Base-by-base conservation (phyloP, 1,140 invertebrate species). In the Calephelis nemesis region DNA sequence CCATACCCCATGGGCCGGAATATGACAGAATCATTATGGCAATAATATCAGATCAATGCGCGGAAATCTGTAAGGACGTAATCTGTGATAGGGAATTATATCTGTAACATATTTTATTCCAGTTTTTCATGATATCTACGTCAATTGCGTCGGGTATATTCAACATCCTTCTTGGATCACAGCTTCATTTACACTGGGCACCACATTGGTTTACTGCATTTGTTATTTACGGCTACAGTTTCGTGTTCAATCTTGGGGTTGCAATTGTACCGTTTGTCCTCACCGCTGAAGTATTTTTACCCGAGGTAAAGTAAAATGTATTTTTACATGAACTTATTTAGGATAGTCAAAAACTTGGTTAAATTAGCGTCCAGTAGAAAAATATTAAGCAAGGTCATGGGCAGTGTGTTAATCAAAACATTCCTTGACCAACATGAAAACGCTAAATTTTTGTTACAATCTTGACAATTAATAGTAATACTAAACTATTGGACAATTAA, bases 281-380 rank as follows among this genome's bases (percentile, higher is more conserved):
- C 8, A 80, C 81, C 3, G 83, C 84, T 69, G 88, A 90, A 68
- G 79, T 88, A 2, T 90, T 90, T 47, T 63, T 90, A 19, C 88
- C 88, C 12, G 86, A 90, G 81, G 88, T 90, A 63, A 74, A 42
- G 15, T 48, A 10, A 42, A 45, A 1, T 12, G 4, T 1, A 42
- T 47, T 65, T 58, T 47, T 47, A 68, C 15, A 39, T 15, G 15
- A 58, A 15, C 39, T 62, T 50, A 10, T 47, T 40, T 47, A 65
- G 8, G 13, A 4, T 54, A 3, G 13, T 54, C 7, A 5, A n/a
- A 9, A 9, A 50, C 3, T 54, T n/a, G 5, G 5, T 42, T 5
- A 42, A 19, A 19, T 19, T 19, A 1, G 15, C 15, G 0, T 19
- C 15, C 15, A 19, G 15, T 19, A 0, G 15, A 19, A 19, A 19